A percentile compares a stretch with the other conserved stretches of the same genome.
These are phyloP conservation scores for Spheniscus humboldti DNA, from an alignment of 2,797 vertebrate species.

Conservation along the genomic window DNA sequence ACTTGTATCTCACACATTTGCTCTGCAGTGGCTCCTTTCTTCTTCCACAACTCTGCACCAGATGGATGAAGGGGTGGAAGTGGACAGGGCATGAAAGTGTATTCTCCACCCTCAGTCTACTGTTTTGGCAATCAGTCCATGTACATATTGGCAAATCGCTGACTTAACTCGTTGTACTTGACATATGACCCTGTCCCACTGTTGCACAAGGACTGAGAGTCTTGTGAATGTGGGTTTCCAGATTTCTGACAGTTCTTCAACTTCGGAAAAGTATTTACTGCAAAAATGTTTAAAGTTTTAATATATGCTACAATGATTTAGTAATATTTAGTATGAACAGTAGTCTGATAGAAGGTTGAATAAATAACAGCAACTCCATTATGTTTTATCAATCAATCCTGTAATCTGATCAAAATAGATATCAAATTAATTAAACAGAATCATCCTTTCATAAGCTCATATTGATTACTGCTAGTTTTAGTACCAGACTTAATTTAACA, in stretches of 20 bases:
- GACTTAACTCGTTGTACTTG: neutral
- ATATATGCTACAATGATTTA: neutral
- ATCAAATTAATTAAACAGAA: neutral
- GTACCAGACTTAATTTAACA: neutral
- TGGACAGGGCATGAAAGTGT: neutral
- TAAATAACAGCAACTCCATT: neutral
- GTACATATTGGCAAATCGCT: neutral
- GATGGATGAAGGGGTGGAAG: neutral
- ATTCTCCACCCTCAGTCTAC: neutral
- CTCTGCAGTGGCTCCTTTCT: neutral
- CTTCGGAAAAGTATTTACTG: neutral
- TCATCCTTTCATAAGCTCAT: neutral
- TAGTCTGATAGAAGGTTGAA: neutral
- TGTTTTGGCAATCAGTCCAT: neutral
- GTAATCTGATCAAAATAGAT: neutral
- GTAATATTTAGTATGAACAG: neutral
- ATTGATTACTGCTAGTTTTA: neutral
- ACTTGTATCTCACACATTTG: accelerated
- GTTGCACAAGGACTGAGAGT: neutral
- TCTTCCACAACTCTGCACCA: neutral
- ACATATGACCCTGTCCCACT: neutral
- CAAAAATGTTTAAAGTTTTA: neutral
- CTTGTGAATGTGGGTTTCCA: accelerated
- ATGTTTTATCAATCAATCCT: neutral
- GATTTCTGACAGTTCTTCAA: neutral